Conservation (phyloP, 1,140 invertebrate genomes). For the Alviniconcha marisindica region DNA sequence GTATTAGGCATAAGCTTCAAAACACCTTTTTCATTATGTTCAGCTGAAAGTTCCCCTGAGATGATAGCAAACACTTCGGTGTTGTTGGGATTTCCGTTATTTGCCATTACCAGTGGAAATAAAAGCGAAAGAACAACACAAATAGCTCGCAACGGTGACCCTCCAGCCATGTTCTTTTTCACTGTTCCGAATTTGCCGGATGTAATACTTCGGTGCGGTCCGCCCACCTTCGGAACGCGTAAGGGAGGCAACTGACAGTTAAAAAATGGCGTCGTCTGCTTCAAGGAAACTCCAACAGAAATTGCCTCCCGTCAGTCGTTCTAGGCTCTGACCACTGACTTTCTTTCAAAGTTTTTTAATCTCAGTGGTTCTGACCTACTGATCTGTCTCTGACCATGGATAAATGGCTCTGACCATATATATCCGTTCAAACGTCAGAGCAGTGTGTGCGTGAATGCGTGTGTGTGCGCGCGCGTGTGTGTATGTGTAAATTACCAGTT, state of each 20-base stretch:
- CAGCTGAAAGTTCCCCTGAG: constrained; percentile 28
- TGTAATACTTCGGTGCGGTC: constrained; percentile 18
- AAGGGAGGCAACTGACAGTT: constrained; percentile 1
- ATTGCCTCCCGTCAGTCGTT: no score
- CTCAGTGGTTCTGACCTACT: no score
- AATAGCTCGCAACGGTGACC: constrained; percentile 12
- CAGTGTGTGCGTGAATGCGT: constrained; percentile 16
- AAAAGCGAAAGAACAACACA: constrained; percentile 23
- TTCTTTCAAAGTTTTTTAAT: no score
- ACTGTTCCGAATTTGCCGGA: constrained; percentile 33
- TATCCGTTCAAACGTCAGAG: no score
- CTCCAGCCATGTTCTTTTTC: constrained; percentile 39
- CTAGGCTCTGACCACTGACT: no score
- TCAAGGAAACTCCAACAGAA: no score
- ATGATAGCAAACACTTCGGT: constrained; percentile 53
- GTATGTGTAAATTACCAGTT: background rate
- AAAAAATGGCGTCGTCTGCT: no score
- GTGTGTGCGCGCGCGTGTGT: background rate
- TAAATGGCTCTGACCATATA: no score
- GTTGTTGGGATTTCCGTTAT: background rate
- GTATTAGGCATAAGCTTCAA: constrained; percentile 43
- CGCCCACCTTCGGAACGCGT: constrained; percentile 21
- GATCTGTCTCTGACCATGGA: no score
- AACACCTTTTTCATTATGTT: constrained; percentile 43
- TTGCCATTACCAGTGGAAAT: background rate